Evolutionary conservation across 2,797 vertebrate genomes (phyloP).

Genomic region (Siniperca undulata): DNA sequence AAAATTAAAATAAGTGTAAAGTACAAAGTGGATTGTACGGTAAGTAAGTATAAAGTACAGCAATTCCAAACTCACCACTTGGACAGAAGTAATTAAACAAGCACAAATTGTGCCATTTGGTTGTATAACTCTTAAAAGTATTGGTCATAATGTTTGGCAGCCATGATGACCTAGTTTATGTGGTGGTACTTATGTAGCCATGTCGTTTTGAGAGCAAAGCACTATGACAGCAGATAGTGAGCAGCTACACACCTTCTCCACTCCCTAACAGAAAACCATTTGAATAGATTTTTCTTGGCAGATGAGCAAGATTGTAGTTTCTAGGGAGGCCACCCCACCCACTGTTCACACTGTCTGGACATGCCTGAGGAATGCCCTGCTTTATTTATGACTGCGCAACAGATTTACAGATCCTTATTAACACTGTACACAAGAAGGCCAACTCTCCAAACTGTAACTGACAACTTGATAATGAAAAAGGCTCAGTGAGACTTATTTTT

Average conservation of each 20-base stretch:
- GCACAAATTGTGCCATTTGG: too few relatives aligned
- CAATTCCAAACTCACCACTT: background rate
- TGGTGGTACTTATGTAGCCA: background rate
- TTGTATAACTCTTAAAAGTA: background rate
- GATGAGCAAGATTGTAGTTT: slow-evolving; percentile 6
- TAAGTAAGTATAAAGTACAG: background rate
- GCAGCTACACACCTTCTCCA: slow-evolving; percentile 38
- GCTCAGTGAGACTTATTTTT: background rate
- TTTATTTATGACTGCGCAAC: slow-evolving; percentile 30
- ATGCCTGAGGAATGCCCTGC: slow-evolving; percentile 70
- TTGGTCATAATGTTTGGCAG: background rate
- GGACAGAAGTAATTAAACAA: background rate
- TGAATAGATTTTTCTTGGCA: slow-evolving; percentile 17
- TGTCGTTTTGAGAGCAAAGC: background rate
- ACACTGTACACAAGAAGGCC: background rate
- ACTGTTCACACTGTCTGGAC: slow-evolving; percentile 41
- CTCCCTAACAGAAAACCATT: slow-evolving; percentile 38
- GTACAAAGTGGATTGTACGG: too few relatives aligned
- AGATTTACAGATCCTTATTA: background rate
- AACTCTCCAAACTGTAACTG: background rate
- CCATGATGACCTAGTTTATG: background rate
- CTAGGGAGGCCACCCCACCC: slow-evolving; percentile 66
- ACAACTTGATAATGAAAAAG: background rate
- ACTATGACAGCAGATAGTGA: background rate
- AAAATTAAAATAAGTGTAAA: too few relatives aligned